phyloP scores from a whole-genome alignment of 2,113 vertebrate species.

The Semnornis frantzii region DNA sequence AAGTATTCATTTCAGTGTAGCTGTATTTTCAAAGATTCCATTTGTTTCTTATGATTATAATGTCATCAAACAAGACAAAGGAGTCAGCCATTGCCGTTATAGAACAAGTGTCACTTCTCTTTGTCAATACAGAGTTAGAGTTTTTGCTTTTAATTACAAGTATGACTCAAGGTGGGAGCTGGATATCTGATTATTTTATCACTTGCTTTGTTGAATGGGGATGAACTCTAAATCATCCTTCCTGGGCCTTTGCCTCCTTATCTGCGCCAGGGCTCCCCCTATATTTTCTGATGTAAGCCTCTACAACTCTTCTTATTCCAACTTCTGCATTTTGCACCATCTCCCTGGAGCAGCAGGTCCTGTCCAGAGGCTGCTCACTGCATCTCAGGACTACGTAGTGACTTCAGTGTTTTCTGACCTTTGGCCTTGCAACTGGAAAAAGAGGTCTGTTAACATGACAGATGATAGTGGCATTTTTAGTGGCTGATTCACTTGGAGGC shows the following conservation, averaged over 20 bases:
- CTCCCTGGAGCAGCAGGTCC: neutral
- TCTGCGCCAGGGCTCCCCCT: neutral
- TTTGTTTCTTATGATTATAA: neutral
- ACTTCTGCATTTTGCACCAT: fast-evolving
- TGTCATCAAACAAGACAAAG: neutral
- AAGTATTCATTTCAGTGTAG: neutral
- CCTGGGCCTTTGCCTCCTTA: neutral
- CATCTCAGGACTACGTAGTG: neutral
- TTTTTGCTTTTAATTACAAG: neutral
- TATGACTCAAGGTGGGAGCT: neutral
- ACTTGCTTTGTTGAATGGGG: neutral
- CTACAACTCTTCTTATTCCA: neutral
- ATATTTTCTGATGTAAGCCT: fast-evolving
- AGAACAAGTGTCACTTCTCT: neutral
- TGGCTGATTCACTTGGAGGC: neutral
- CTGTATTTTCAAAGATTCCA: neutral
- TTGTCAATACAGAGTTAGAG: neutral
- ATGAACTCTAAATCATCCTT: neutral
- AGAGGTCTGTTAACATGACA: neutral
- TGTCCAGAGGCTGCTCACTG: neutral
- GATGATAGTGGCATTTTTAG: neutral
- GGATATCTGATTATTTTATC: neutral
- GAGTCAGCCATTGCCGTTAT: neutral
- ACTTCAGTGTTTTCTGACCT: neutral
- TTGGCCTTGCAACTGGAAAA: neutral